Conservation (phyloP, 2,113 vertebrate species). For the Syngnathus scovelli region DNA sequence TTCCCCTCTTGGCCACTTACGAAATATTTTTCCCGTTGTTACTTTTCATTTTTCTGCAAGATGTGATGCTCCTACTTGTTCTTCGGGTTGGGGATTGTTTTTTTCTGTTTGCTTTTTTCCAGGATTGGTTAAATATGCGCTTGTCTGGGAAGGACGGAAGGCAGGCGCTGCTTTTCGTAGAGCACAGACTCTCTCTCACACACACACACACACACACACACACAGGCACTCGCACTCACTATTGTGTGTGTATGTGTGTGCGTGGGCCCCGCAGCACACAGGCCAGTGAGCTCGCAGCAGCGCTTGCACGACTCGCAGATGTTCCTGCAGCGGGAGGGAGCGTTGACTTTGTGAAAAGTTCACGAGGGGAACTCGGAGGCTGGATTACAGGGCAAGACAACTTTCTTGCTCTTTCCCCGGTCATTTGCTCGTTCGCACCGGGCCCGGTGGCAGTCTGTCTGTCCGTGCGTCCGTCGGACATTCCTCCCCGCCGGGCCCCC, state of each 20-base stretch:
- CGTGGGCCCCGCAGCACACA: neutral
- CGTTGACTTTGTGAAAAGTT: constrained; percentile 18
- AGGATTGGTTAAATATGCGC: neutral
- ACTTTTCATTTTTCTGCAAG: too few relatives aligned
- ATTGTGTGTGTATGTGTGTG: neutral
- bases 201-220: neutral
- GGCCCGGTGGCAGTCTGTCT: constrained; percentile 35
- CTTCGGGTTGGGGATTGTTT: too few relatives aligned
- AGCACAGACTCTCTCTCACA: too few relatives aligned
- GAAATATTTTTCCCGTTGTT: too few relatives aligned
- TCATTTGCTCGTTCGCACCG: constrained; percentile 35
- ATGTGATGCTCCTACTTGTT: too few relatives aligned
- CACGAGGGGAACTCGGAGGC: neutral
- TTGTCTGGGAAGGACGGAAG: neutral
- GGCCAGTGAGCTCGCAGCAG: constrained; percentile 26
- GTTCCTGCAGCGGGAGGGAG: constrained; percentile 53
- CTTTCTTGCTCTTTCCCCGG: constrained; percentile 45
- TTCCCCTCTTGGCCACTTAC: too few relatives aligned
- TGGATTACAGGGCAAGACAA: constrained; percentile 8
- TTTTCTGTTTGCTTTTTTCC: too few relatives aligned
- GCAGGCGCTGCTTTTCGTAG: neutral
- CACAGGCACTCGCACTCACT: neutral
- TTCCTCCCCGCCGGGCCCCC: constrained; percentile 38
- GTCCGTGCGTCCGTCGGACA: constrained; percentile 58
- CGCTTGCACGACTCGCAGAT: constrained; percentile 59